Conservation (phyloP, 2,797 vertebrate species). For the Acanthopagrus latus region DNA sequence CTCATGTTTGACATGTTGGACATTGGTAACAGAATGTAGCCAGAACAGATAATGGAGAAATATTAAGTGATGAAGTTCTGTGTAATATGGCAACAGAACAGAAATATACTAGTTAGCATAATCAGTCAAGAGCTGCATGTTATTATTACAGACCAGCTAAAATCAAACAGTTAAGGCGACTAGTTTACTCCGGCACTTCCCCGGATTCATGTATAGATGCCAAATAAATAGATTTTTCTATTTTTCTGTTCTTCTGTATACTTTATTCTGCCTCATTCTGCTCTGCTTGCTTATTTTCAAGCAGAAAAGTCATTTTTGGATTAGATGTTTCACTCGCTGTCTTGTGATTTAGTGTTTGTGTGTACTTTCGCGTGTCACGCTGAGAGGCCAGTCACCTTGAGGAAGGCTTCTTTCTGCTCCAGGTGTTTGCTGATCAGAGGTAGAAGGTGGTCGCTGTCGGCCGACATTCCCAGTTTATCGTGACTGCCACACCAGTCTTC, state of each 20-base stretch:
- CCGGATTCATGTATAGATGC: neutral
- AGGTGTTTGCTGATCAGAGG: conserved; percentile 98
- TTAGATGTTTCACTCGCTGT: neutral
- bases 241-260: neutral
- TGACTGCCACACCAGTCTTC: conserved; percentile 98
- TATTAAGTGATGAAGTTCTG: no score
- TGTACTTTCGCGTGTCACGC: neutral
- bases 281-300: no score
- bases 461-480: conserved; percentile 91
- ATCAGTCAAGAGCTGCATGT: no score
- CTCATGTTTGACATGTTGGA: no score
- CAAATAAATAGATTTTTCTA: neutral
- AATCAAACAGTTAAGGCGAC: no score
- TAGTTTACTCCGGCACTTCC: no score
- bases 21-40: no score
- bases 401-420: conserved; percentile 99
- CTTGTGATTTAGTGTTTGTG: neutral
- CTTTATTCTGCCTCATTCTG: neutral
- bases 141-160: no score
- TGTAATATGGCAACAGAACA: no score
- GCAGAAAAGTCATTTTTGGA: neutral
- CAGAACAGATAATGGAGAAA: no score
- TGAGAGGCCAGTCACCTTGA: conserved; percentile 87
- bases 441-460: conserved; percentile 93
- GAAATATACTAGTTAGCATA: no score